Conservation (phyloP, 92 coral and sea anemone genomes). For the Palythoa grandiflora region DNA sequence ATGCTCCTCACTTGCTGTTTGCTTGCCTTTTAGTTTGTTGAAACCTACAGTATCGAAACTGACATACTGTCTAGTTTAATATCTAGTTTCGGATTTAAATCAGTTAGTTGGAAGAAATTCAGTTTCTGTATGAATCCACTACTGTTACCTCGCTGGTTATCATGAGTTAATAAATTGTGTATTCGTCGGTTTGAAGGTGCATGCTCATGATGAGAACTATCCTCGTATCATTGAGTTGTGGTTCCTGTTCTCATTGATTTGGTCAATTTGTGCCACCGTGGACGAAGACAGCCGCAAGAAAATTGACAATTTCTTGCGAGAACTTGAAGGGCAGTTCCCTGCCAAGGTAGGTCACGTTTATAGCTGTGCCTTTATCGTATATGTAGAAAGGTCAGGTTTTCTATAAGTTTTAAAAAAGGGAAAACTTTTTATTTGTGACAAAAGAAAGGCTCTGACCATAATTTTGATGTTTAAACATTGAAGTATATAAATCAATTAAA, state of each 20-base stretch:
- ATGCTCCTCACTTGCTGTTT: no score
- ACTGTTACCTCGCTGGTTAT: no score
- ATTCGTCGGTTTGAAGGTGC: conserved; percentile 64
- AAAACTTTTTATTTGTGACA: neutral
- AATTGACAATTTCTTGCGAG: conserved; percentile 99
- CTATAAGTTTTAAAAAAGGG: neutral
- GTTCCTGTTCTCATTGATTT: conserved; percentile 96
- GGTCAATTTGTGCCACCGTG: conserved; percentile 98
- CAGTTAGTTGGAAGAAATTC: no score
- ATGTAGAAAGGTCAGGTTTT: neutral
- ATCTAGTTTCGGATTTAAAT: no score
- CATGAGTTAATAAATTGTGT: neutral
- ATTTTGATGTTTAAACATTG: neutral
- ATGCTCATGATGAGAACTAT: conserved; percentile 92
- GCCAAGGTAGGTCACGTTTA: conserved; percentile 74
- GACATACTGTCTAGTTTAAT: no score
- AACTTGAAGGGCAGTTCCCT: conserved; percentile 99
- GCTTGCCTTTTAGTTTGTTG: no score
- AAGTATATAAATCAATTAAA: no score
- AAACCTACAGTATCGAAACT: no score
- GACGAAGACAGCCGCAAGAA: conserved; percentile 99
- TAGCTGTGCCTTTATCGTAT: no score
- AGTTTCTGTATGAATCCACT: no score
- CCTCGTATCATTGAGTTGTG: conserved; percentile 97
- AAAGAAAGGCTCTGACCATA: neutral